A percentile compares a stretch with the other conserved stretches of the same genome.
These are phyloP conservation scores for Castor canadensis DNA, from an alignment of 2,113 vertebrate genomes.

Conservation along the genomic window DNA sequence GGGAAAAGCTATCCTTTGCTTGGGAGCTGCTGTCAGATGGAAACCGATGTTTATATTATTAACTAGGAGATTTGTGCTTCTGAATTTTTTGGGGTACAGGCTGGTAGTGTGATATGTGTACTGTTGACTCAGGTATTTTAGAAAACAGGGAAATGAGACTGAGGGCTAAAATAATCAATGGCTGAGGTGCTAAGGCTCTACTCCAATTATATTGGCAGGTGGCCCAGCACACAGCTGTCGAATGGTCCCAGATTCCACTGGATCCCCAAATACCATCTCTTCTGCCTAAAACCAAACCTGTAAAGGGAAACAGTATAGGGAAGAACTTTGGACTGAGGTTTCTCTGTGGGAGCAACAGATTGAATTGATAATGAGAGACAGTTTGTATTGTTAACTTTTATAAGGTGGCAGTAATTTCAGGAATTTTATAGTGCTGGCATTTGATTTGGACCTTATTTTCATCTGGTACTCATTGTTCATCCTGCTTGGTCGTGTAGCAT, in stretches of 20 bases:
- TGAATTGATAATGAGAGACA: slow-evolving; percentile 67
- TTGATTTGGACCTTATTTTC: background rate
- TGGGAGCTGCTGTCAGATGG: background rate
- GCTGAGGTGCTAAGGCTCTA: background rate
- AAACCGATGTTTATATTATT: background rate
- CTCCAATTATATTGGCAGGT: background rate
- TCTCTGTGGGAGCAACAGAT: slow-evolving; percentile 66
- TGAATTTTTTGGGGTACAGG: slow-evolving; percentile 3
- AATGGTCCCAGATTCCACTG: background rate
- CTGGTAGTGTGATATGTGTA: background rate
- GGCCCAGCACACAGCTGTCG: background rate
- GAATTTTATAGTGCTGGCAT: slow-evolving; percentile 56
- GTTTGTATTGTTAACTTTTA: slow-evolving; percentile 71
- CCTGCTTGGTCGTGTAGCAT: background rate
- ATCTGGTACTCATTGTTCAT: slow-evolving; percentile 1
- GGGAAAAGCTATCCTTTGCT: slow-evolving; percentile 30
- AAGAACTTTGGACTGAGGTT: slow-evolving; percentile 38
- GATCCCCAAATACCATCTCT: background rate
- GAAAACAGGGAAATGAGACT: slow-evolving; percentile 6
- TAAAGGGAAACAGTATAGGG: background rate
- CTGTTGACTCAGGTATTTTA: slow-evolving; percentile 22
- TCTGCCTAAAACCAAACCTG: slow-evolving; percentile 38
- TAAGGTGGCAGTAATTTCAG: slow-evolving; percentile 63
- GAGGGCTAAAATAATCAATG: background rate
- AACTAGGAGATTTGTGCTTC: slow-evolving; percentile 39